These are phyloP conservation scores for Melozone crissalis DNA, from an alignment of 2,113 vertebrate genomes.

Conservation along the genomic window DNA sequence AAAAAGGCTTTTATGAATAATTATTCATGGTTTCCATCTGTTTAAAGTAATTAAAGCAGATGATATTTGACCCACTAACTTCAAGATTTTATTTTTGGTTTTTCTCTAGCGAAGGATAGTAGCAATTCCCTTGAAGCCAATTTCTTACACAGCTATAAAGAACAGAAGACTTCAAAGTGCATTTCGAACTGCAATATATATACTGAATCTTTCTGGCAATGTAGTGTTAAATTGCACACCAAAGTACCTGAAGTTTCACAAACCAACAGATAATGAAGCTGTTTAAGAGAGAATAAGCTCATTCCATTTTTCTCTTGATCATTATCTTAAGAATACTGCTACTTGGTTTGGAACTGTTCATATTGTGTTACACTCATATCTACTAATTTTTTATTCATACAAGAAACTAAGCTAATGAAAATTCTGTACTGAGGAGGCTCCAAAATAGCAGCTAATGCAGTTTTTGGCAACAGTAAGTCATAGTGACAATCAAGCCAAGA, in stretches of 20 bases:
- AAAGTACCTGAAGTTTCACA: not conserved
- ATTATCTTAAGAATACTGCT: not conserved
- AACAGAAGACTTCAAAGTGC: not conserved
- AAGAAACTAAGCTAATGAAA: not conserved
- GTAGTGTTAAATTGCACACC: not conserved
- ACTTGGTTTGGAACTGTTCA: not conserved
- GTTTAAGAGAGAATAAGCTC: not conserved
- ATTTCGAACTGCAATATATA: not conserved
- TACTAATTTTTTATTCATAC: not conserved
- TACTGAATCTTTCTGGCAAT: not conserved
- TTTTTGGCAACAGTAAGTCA: not conserved
- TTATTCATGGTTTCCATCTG: conserved; percentile 8
- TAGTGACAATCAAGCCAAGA: not conserved
- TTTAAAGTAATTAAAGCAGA: conserved; percentile 21
- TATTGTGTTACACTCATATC: not conserved
- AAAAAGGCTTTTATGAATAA: conserved; percentile 7
- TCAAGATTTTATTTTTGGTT: conserved; percentile 14
- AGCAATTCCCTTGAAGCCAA: not conserved
- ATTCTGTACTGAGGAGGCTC: not conserved
- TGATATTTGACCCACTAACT: conserved; percentile 16
- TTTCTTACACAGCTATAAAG: not conserved
- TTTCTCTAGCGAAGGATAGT: not conserved
- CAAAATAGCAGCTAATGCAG: not conserved
- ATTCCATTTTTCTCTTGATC: not conserved
- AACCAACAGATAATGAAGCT: not conserved